These are phyloP conservation scores for Sinonovacula constricta DNA, from an alignment of 1,140 invertebrate genomes.

Conservation along the genomic window DNA sequence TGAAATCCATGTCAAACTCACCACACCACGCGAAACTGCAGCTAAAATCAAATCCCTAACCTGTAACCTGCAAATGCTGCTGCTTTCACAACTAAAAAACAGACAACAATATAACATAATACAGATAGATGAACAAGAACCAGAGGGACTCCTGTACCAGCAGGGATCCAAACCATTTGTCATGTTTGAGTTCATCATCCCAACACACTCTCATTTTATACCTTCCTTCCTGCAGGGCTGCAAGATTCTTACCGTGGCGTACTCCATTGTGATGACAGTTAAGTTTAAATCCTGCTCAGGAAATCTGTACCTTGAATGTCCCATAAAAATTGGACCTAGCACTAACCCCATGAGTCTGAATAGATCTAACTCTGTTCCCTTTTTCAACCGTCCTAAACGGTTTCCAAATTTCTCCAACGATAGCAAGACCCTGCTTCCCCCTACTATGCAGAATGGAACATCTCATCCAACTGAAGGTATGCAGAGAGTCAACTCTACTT, in stretches of 20 bases:
- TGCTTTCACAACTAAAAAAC: constrained; percentile 48
- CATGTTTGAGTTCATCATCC: constrained; percentile 61
- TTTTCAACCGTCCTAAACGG: constrained; percentile 66
- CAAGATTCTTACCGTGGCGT: constrained; percentile 59
- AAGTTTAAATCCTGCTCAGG: constrained; percentile 65
- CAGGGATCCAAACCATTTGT: constrained; percentile 39
- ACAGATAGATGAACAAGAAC: constrained; percentile 54
- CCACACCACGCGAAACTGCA: constrained; percentile 45
- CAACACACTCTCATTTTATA: constrained; percentile 60
- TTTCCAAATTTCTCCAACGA: constrained; percentile 80
- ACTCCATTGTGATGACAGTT: constrained; percentile 61
- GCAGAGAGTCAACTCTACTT: constrained; percentile 4
- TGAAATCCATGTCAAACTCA: constrained; percentile 65
- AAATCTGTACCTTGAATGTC: constrained; percentile 64
- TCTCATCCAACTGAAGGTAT: neutral
- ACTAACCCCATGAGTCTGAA: constrained; percentile 59
- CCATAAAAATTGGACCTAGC: constrained; percentile 66
- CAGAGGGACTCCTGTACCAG: constrained; percentile 48
- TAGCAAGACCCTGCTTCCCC: constrained; percentile 85
- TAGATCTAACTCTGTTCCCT: constrained; percentile 62
- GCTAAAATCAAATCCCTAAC: constrained; percentile 60
- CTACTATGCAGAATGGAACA: constrained; percentile 25
- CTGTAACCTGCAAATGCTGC: constrained; percentile 59
- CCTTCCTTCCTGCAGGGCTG: constrained; percentile 63
- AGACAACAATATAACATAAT: constrained; percentile 53